phyloP scores from a whole-genome alignment of 2,113 vertebrate species.

The Psammodynastes pulverulentus region DNA sequence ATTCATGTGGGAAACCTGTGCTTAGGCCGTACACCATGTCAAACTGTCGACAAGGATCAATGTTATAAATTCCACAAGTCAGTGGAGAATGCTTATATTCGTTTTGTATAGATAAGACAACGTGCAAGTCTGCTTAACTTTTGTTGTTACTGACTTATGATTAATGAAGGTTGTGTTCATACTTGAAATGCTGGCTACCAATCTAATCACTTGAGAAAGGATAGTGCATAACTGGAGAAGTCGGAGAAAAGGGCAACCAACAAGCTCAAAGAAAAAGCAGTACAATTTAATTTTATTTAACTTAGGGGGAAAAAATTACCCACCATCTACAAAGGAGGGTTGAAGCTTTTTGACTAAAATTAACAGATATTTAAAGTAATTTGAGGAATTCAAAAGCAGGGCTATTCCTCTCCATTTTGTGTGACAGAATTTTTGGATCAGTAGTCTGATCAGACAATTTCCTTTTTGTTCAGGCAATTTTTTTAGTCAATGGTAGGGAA shows the following conservation, averaged over 20 bases:
- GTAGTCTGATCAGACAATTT: background rate
- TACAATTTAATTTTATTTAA: background rate
- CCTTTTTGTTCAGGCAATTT: background rate
- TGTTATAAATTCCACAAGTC: background rate
- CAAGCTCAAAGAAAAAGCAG: background rate
- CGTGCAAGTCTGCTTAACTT: background rate
- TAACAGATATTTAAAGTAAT: background rate
- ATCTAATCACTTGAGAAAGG: background rate
- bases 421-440: background rate
- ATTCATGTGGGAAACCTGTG: background rate
- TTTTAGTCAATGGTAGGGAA: background rate
- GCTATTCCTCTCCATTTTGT: background rate
- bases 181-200: background rate
- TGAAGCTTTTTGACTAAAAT: background rate
- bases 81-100: background rate
- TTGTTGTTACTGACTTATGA: background rate
- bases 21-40: background rate
- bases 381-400: background rate
- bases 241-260: background rate
- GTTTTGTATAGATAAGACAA: background rate
- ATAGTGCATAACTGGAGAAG: background rate
- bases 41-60: background rate
- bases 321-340: background rate
- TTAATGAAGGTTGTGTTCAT: background rate
- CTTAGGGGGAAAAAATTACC: background rate